Percentiles rank a stretch among this genome's conserved stretches.
Conservation (phyloP, 2,113 vertebrate species). For the Myrmecophaga tridactyla region DNA sequence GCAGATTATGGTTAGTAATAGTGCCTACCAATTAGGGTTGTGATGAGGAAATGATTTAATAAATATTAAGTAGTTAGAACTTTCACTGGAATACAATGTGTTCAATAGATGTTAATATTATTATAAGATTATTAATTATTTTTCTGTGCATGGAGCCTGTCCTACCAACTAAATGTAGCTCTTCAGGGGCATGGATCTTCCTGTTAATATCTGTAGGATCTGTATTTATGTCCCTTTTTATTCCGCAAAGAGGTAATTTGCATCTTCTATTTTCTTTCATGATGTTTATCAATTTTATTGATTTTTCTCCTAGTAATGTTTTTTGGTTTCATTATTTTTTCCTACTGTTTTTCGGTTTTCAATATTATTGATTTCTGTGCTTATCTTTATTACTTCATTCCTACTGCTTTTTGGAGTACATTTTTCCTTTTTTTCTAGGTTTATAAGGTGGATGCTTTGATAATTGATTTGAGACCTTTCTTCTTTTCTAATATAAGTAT, state of each 20-base stretch:
- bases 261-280: no score
- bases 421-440: background rate
- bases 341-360: background rate
- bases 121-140: conserved; percentile 13
- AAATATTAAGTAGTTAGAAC: background rate
- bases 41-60: conserved; percentile 13
- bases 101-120: background rate
- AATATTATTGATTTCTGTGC: background rate
- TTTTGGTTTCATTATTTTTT: background rate
- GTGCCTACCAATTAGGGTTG: background rate
- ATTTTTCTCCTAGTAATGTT: background rate
- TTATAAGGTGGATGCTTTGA: background rate
- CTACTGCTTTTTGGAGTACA: background rate
- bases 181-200: background rate
- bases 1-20: background rate
- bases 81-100: background rate
- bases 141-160: conserved; percentile 7
- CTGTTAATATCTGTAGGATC: background rate
- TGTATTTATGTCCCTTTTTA: background rate
- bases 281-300: background rate
- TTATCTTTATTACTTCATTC: background rate
- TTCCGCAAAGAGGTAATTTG: background rate
- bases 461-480: background rate
- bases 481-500: background rate
- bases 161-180: background rate